Conservation (phyloP, 2,113 vertebrate species). For the Chionomys nivalis region DNA sequence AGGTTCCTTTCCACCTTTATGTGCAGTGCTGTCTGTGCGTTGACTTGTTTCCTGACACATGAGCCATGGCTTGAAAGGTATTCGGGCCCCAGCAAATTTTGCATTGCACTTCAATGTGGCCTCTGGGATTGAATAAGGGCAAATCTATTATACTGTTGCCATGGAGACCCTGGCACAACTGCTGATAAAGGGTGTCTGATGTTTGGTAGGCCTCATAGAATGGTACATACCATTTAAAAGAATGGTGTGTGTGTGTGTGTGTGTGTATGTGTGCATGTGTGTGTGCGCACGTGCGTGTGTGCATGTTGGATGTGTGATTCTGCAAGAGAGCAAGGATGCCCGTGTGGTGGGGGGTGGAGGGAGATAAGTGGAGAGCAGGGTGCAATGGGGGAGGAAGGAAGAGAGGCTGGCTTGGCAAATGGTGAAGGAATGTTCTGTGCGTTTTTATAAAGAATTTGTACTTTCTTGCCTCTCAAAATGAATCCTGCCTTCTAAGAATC, state of each 20-base stretch:
- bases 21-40: constrained; percentile 83
- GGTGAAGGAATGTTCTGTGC: constrained; percentile 83
- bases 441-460: constrained; percentile 82
- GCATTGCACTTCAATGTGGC: constrained; percentile 86
- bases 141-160: constrained; percentile 95
- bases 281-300: constrained; percentile 2
- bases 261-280: neutral
- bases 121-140: constrained; percentile 94
- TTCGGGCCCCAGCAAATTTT: constrained; percentile 88
- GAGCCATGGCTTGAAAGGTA: constrained; percentile 90
- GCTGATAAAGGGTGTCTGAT: constrained; percentile 89
- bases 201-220: constrained; percentile 86
- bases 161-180: constrained; percentile 95
- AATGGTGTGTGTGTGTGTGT: neutral
- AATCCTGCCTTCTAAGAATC: constrained; percentile 79
- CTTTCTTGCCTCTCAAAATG: constrained; percentile 76
- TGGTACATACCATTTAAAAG: constrained; percentile 82
- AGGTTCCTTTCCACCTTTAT: constrained; percentile 83
- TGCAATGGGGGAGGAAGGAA: constrained; percentile 50
- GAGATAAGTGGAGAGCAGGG: neutral
- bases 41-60: constrained; percentile 89
- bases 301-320: constrained; percentile 61
- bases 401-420: constrained; percentile 69
- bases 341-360: constrained; percentile 60
- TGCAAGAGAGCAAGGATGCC: constrained; percentile 66